A percentile compares a stretch with the other conserved stretches of the same genome.
Conservation (phyloP, 1,140 invertebrate genomes). For the Drosophila parabipectinata region DNA sequence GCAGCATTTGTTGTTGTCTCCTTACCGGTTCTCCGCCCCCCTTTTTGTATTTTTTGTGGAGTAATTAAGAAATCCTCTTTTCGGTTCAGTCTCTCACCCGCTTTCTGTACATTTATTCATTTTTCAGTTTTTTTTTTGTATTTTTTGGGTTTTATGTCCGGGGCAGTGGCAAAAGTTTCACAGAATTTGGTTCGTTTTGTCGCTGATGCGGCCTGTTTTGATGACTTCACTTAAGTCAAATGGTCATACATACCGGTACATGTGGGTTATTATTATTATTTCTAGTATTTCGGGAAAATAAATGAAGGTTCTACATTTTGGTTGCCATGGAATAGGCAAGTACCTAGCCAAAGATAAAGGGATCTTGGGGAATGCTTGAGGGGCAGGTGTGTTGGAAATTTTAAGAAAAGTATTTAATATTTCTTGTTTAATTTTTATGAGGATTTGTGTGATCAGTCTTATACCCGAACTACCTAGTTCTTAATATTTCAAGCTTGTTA, state of each 20-base stretch:
- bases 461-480: no score
- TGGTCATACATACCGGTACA: conserved; percentile 60
- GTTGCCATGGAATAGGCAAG: not conserved
- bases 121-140: conserved; percentile 10
- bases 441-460: no score
- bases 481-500: not conserved
- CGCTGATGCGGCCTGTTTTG: conserved; percentile 58
- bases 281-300: conserved; percentile 54
- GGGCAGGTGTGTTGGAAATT: no score
- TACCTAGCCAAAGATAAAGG: not conserved
- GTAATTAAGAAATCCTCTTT: conserved; percentile 83
- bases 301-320: conserved; percentile 28
- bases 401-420: no score
- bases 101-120: conserved; percentile 19
- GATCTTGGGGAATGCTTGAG: no score
- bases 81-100: conserved; percentile 28
- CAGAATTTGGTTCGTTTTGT: conserved; percentile 65
- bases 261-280: conserved; percentile 72
- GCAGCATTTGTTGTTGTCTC: conserved; percentile 52
- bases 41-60: conserved; percentile 33
- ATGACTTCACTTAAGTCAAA: conserved; percentile 80
- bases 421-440: no score
- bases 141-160: conserved; percentile 66
- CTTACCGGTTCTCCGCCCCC: conserved; percentile 18
- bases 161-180: conserved; percentile 69